phyloP scores from a whole-genome alignment of 2,113 vertebrate species.

The Urocynchramus pylzowi region DNA sequence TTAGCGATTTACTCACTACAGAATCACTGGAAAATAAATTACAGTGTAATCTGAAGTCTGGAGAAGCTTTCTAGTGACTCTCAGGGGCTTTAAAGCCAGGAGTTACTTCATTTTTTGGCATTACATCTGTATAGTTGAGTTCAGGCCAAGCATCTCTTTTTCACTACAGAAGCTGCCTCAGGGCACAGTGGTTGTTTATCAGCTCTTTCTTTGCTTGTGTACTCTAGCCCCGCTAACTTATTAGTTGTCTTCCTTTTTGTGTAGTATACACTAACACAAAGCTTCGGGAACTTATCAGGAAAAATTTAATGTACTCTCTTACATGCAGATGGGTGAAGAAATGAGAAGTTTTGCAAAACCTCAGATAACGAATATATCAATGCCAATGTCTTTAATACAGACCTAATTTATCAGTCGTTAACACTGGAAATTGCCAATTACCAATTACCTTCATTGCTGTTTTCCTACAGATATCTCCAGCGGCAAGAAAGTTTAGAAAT shows the following conservation, averaged over 20 bases:
- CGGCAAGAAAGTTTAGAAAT: not conserved
- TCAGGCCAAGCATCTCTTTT: not conserved
- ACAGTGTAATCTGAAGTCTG: not conserved
- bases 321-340: not conserved
- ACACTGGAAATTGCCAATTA: not conserved
- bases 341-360: not conserved
- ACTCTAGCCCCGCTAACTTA: rapidly evolving
- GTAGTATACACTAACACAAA: not conserved
- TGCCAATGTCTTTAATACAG: not conserved
- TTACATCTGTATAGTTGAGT: not conserved
- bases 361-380: not conserved
- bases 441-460: not conserved
- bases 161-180: not conserved
- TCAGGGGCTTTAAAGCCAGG: not conserved
- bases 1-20: not conserved
- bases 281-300: not conserved
- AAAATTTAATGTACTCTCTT: not conserved
- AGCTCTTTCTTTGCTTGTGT: not conserved
- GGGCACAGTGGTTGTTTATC: not conserved
- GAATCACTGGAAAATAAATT: constrained; percentile 12
- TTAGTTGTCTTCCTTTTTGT: not conserved
- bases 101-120: constrained; percentile 30
- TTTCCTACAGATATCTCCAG: not conserved
- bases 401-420: not conserved
- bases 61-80: constrained; percentile 7